Percentiles rank a stretch among this genome's conserved stretches.
Conservation (phyloP, 2,888 invertebrate genomes). For the Epicampocera succincta region DNA sequence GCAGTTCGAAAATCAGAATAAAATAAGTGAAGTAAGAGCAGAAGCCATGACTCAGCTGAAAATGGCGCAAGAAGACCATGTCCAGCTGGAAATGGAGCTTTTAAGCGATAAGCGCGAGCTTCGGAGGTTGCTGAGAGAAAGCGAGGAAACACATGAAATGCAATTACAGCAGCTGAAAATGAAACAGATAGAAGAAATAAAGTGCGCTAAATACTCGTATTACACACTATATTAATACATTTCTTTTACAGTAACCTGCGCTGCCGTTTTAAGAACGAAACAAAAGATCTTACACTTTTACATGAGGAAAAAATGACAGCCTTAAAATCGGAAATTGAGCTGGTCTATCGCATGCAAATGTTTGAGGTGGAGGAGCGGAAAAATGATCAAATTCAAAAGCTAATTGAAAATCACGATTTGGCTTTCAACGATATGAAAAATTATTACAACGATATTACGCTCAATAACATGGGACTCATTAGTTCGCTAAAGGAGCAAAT, state of each 20-base stretch:
- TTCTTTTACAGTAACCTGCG: slow-evolving; percentile 75
- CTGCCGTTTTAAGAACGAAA: slow-evolving; percentile 86
- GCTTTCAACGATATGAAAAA: slow-evolving; percentile 95
- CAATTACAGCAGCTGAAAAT: slow-evolving; percentile 80
- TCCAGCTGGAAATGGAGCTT: slow-evolving; percentile 88
- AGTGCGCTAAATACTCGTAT: slow-evolving; percentile 72
- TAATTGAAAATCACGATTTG: slow-evolving; percentile 91
- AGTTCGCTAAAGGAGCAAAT: slow-evolving; percentile 94
- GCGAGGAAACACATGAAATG: slow-evolving; percentile 81
- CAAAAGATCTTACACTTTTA: slow-evolving; percentile 84
- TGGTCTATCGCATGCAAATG: slow-evolving; percentile 91
- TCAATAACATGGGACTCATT: slow-evolving; percentile 95
- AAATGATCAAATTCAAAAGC: slow-evolving; percentile 90
- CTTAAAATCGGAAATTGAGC: slow-evolving; percentile 87
- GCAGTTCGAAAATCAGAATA: slow-evolving; percentile 94
- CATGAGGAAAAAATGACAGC: slow-evolving; percentile 86
- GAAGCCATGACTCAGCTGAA: slow-evolving; percentile 92
- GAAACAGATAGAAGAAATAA: slow-evolving; percentile 76
- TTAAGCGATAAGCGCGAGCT: slow-evolving; percentile 83
- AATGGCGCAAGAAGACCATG: slow-evolving; percentile 91
- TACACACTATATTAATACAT: not conserved
- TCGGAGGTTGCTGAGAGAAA: slow-evolving; percentile 83
- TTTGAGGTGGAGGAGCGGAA: slow-evolving; percentile 95
- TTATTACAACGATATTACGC: slow-evolving; percentile 96
- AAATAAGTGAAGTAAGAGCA: slow-evolving; percentile 91